phyloP scores from a whole-genome alignment of 2,888 invertebrate genomes.

The Lepidonotus clava region DNA sequence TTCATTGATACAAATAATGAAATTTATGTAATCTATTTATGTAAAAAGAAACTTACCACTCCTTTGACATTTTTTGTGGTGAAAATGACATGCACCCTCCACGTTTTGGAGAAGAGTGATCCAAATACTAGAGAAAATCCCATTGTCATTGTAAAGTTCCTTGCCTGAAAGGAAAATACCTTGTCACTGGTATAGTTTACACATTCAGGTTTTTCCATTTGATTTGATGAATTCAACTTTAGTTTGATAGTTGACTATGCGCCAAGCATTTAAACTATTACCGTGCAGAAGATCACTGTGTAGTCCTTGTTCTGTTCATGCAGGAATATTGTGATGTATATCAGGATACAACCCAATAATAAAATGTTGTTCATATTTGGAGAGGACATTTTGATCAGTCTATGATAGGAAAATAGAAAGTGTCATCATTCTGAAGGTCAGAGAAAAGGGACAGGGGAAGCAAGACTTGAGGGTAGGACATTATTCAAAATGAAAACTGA shows the following conservation, averaged over 20 bases:
- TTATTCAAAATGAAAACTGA: too few species aligned
- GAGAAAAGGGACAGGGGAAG: too few species aligned
- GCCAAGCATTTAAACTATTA: too few species aligned
- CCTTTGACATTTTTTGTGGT: constrained; percentile 59
- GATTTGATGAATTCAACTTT: too few species aligned
- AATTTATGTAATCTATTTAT: too few species aligned
- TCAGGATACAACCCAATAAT: not conserved
- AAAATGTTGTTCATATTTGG: constrained; percentile 16
- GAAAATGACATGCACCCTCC: constrained; percentile 64
- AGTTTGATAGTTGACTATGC: too few species aligned
- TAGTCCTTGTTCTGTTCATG: not conserved
- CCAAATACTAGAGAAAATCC: constrained; percentile 63
- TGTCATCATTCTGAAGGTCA: too few species aligned
- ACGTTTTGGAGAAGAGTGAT: constrained; percentile 63
- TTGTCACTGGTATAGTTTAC: too few species aligned
- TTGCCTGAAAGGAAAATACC: constrained; percentile 30
- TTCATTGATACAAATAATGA: too few species aligned
- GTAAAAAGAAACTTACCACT: constrained; percentile 50
- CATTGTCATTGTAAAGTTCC: constrained; percentile 48
- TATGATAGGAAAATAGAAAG: not conserved
- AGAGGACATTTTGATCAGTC: not conserved
- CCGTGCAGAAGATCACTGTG: not conserved
- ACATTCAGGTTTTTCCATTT: too few species aligned
- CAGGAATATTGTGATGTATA: not conserved
- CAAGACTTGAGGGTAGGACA: too few species aligned